phyloP scores from a whole-genome alignment of 2,888 invertebrate genomes.

The Sialis lutaria region DNA sequence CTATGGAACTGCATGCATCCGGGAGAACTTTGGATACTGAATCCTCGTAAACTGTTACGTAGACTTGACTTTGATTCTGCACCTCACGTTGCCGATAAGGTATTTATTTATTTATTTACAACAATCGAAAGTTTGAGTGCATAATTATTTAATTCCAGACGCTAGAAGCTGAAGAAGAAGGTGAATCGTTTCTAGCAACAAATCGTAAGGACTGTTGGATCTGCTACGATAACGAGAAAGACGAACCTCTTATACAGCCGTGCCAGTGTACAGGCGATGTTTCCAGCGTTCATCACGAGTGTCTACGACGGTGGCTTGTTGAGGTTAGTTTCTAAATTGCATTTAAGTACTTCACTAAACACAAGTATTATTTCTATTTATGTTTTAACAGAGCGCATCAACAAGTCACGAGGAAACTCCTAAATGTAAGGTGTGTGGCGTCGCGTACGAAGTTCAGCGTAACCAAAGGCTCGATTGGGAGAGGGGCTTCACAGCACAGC shows the following conservation, averaged over 20 bases:
- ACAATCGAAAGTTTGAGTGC: background rate
- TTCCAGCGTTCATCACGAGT: conserved; percentile 83
- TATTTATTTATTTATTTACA: background rate
- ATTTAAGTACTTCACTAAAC: background rate
- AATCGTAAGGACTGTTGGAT: conserved; percentile 74
- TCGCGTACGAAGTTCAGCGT: conserved; percentile 62
- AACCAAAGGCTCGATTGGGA: conserved; percentile 56
- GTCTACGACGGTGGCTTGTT: conserved; percentile 74
- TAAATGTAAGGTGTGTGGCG: conserved; percentile 73
- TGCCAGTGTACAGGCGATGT: conserved; percentile 85
- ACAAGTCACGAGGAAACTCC: conserved; percentile 42
- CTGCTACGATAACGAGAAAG: conserved; percentile 69
- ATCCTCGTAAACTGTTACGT: conserved; percentile 72
- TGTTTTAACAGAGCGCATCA: conserved; percentile 35
- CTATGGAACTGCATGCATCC: conserved; percentile 93
- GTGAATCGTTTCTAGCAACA: conserved; percentile 32
- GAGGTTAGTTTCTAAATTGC: conserved; percentile 36
- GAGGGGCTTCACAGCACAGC: conserved; percentile 62
- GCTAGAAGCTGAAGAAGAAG: conserved; percentile 17
- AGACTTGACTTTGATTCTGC: conserved; percentile 26
- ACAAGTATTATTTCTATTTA: conserved; percentile 3
- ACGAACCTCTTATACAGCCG: conserved; percentile 73
- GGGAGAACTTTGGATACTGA: conserved; percentile 82
- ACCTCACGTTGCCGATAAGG: conserved; percentile 4
- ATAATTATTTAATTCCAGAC: conserved; percentile 1